Base-by-base conservation (phyloP, 2,797 vertebrate species). In the Liasis olivaceus region DNA sequence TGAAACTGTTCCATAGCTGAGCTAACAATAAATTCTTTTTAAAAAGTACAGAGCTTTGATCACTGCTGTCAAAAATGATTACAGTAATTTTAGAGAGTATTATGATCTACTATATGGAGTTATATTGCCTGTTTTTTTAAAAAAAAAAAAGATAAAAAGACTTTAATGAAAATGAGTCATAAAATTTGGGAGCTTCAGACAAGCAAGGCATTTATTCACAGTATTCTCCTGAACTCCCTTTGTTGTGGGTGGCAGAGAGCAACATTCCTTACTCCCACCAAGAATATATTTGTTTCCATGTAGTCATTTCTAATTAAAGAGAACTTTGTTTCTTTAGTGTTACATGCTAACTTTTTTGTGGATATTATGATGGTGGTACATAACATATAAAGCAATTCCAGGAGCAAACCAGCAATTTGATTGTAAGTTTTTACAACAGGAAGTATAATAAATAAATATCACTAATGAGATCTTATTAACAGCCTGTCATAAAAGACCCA, bases 191-290 rank as follows among this genome's bases (percentile, higher is more conserved):
- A 87, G 28, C 13, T n/a, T 92, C 91, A 85, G 89, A 89, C 3
- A 62, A 91, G 63, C 12, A 36, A 91, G 58, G 88, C 42, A 89
- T 47, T 92, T 93, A 89, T 54, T 24, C 31, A 11, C 26, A 69
- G 91, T 31, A 91, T 72, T 36, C 7, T 94, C 11, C 77, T 89
- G 4, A 88, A 72, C 91, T 62, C 54, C 93, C 90, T 94, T 69
- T 91, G 90, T 36, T 94, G 89, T 42, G 36, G 26, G n/a, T 64
- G 13, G 31, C 11, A 88, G 28, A 91, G 64, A 89, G 4, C 14
- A 63, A 95, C 86, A 95, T 94, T 96, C 94, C 91, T 92, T 15
- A 94, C 91, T 91, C 91, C 90, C 94, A 90, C 89, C 24, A 54
- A 54, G 66, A 87, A 63, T 69, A 85, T 3, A 88, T 60, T 84